These are phyloP conservation scores for Aplocera efformata DNA, from an alignment of 2,888 invertebrate species.

Conservation along the genomic window DNA sequence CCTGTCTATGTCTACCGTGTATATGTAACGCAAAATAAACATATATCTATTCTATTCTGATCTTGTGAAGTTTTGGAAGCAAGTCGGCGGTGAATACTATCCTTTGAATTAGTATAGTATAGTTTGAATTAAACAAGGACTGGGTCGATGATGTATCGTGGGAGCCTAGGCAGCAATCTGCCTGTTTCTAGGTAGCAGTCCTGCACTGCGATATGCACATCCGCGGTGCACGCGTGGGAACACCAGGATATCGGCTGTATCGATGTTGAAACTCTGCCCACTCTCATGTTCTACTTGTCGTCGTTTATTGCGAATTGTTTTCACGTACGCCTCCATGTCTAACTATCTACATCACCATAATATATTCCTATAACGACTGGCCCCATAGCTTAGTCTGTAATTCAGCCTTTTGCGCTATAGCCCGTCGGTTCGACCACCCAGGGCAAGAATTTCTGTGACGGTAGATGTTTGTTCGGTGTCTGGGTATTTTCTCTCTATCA, in stretches of 20 bases:
- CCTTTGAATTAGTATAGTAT: background rate
- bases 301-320: constrained; percentile 15
- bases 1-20: too few species aligned
- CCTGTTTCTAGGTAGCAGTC: constrained; percentile 12
- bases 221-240: constrained; percentile 51
- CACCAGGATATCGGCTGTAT: constrained; percentile 45
- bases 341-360: background rate
- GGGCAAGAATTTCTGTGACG: too few species aligned
- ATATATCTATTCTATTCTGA: too few species aligned
- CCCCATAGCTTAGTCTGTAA: too few species aligned
- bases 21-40: too few species aligned
- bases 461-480: too few species aligned
- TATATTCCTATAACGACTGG: too few species aligned
- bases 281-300: constrained; percentile 11
- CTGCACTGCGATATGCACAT: constrained; percentile 43
- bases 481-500: too few species aligned
- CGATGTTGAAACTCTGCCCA: constrained; percentile 26
- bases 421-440: too few species aligned
- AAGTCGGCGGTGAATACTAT: too few species aligned
- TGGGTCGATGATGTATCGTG: constrained; percentile 14
- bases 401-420: too few species aligned
- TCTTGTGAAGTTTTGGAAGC: too few species aligned
- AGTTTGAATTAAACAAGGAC: constrained; percentile 2
- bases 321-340: background rate
- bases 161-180: constrained; percentile 18